Conservation (phyloP, 2,113 vertebrate species). For the Jacana jacana region DNA sequence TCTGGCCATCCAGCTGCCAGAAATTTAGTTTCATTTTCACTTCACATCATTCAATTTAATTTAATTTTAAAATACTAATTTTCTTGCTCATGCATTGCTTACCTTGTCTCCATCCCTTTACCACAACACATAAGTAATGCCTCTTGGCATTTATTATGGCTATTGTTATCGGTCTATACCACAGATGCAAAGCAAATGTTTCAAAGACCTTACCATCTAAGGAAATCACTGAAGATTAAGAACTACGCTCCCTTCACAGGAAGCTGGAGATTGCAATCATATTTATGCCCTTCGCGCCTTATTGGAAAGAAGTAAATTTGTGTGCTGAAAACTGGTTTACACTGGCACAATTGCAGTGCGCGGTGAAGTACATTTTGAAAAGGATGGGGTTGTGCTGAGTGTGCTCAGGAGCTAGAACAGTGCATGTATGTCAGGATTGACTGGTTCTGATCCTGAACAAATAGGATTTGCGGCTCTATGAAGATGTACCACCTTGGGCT, state of each 20-base stretch:
- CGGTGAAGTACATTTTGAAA: accelerated
- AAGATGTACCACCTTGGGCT: background rate
- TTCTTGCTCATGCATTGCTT: background rate
- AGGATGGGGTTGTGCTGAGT: background rate
- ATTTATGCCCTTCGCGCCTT: background rate
- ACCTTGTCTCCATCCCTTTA: background rate
- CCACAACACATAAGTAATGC: background rate
- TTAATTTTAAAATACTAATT: background rate
- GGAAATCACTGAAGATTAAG: constrained; percentile 3
- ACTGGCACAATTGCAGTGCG: background rate
- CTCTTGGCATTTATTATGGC: background rate
- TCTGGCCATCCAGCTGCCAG: background rate
- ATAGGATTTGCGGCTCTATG: background rate
- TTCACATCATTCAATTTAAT: background rate
- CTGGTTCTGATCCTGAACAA: background rate
- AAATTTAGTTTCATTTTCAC: background rate
- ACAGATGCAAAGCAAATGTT: constrained; percentile 19
- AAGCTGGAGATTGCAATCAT: background rate
- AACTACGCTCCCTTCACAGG: background rate
- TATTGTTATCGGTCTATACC: background rate
- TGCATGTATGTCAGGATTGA: background rate
- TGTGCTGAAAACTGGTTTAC: background rate
- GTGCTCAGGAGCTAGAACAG: background rate
- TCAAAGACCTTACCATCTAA: constrained; percentile 31
- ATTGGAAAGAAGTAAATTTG: background rate